Base-by-base conservation (phyloP, 2,888 invertebrate species). In the Panopea generosa region DNA sequence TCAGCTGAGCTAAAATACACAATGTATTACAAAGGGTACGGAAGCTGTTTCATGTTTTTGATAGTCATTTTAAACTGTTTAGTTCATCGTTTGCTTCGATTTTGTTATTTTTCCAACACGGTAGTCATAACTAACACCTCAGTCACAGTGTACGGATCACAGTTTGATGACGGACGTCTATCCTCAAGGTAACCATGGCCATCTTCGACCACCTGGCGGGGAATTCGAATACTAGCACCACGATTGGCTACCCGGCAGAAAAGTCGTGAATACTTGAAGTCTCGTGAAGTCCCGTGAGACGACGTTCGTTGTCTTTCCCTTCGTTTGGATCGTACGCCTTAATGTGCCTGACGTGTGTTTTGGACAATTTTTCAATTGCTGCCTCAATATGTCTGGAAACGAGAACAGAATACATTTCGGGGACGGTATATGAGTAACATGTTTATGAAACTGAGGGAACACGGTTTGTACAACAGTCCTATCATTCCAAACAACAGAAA, bases 211-310 rank as follows among this genome's bases (percentile, higher is more conserved):
- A 97, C 97, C 18, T 95, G 88, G 60, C 87, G 86, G 57, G 90
- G 89, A 59, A 90, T 90, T 38, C 99, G 95, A 93, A 99, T 97
- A 92, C 97, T 98, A 93, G 96, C 96, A 56, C 96, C 97, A 83
- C 98, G 96, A 93, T 98, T 97, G 49, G 98, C 99, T 9, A 98
- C 97, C 95, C 93, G 60, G 96, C 96, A 86, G 98, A 98, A 93
- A 99, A 99, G 93, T 99, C 97, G 92, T 97, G 96, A 92, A 99
- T 99, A 88, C 96, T 97, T 89, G 98, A 98, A 2, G 99, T 99
- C 94, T 99, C 99, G 92, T 98, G 98, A 86, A 95, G 95, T 72
- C 99, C 99, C n/a, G 92, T 99, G 76, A 99, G 94, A 82, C 99
- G 95, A 81, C 99, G 95, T 92, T 97, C 97, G 93, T 99, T 99